These are phyloP conservation scores for Lepidochitona cinerea DNA, from an alignment of 2,888 invertebrate species.

Conservation along the genomic window DNA sequence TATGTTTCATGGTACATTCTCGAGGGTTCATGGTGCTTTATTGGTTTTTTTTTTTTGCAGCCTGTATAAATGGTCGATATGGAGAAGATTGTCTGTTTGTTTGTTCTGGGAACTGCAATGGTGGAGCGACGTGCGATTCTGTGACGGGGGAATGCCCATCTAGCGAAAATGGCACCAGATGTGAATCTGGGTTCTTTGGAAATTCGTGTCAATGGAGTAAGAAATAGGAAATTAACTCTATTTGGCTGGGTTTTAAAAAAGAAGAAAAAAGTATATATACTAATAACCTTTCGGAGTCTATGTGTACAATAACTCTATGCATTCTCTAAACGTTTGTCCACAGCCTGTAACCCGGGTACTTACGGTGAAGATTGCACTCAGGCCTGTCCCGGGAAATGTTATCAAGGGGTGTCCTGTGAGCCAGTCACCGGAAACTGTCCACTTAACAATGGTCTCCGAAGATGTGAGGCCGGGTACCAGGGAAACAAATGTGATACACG, in stretches of 20 bases:
- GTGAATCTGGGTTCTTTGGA: neutral
- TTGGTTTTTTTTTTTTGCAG: neutral
- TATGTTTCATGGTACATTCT: too few relatives aligned
- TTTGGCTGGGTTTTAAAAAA: too few relatives aligned
- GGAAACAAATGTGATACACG: neutral
- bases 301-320: too few relatives aligned
- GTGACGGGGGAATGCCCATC: conserved; percentile 38
- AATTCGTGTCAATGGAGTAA: neutral
- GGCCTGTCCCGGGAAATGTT: neutral
- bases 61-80: conserved; percentile 8
- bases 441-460: neutral
- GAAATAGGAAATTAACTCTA: too few relatives aligned
- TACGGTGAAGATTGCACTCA: neutral
- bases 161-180: neutral
- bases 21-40: too few relatives aligned
- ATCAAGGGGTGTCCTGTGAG: neutral
- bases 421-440: neutral
- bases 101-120: conserved; percentile 31
- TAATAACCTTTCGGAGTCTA: too few relatives aligned
- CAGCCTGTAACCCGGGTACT: neutral
- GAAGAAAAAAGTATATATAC: too few relatives aligned
- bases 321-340: too few relatives aligned
- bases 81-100: conserved; percentile 8
- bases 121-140: conserved; percentile 34
- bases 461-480: neutral